Percentiles rank a stretch among this genome's conserved stretches.
phyloP scores from a whole-genome alignment of 1,140 invertebrate species.

The Diploscapter pachys region DNA sequence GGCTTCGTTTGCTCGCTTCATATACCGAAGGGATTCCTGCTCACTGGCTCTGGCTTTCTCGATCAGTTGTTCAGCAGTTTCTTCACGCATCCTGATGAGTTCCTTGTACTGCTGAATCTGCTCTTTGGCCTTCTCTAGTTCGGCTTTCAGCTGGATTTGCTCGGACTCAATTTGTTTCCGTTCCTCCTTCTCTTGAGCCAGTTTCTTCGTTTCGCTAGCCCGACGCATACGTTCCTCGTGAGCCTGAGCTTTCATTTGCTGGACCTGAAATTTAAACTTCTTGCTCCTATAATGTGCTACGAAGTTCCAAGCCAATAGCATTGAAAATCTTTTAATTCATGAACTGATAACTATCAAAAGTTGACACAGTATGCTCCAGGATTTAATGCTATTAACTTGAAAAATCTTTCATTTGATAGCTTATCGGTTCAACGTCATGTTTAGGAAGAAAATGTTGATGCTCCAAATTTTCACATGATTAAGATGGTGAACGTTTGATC shows the following conservation, averaged over 20 bases:
- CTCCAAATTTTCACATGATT: too few relatives aligned
- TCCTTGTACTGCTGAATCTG: constrained; percentile 72
- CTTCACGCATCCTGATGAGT: constrained; percentile 56
- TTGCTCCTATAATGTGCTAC: too few relatives aligned
- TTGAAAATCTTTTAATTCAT: too few relatives aligned
- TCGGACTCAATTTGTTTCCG: constrained; percentile 46
- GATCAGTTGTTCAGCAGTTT: constrained; percentile 85
- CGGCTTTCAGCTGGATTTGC: too few relatives aligned
- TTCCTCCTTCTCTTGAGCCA: constrained; percentile 70
- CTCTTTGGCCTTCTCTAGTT: constrained; percentile 65
- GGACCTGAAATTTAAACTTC: constrained; percentile 64
- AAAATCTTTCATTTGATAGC: too few relatives aligned
- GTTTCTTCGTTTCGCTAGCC: constrained; percentile 60
- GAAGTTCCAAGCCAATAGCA: too few relatives aligned
- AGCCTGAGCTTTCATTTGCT: constrained; percentile 95
- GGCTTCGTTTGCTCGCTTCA: constrained; percentile 89
- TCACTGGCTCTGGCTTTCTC: constrained; percentile 92
- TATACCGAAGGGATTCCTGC: constrained; percentile 86
- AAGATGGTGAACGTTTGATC: too few relatives aligned
- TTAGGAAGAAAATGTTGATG: too few relatives aligned
- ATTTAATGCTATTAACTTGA: too few relatives aligned
- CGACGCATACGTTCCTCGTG: constrained; percentile 77
- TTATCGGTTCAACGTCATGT: too few relatives aligned
- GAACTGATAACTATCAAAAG: too few relatives aligned
- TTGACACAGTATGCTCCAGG: too few relatives aligned